Percentiles rank a stretch among this genome's conserved stretches.
These are phyloP conservation scores for Amphilophus citrinellus DNA, from an alignment of 2,113 vertebrate genomes.

Conservation along the genomic window DNA sequence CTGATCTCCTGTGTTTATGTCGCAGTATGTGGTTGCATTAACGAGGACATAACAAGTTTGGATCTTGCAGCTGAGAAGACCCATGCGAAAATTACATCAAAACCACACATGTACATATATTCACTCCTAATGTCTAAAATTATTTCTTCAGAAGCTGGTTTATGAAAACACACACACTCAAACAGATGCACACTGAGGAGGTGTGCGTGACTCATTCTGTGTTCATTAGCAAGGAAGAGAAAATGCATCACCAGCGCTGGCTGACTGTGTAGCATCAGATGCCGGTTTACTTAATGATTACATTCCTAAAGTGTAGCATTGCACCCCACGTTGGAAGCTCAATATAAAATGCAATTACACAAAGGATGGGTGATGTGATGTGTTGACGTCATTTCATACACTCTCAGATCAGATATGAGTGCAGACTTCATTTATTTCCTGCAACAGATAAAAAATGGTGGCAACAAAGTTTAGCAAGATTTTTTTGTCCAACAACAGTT, in stretches of 20 bases:
- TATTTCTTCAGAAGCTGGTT: not conserved
- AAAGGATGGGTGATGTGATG: not conserved
- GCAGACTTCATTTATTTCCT: not conserved
- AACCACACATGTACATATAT: not conserved
- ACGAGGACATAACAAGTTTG: conserved; percentile 8
- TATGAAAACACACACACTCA: conserved; percentile 9
- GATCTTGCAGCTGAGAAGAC: not conserved
- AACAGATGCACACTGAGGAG: not conserved
- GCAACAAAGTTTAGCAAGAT: not conserved
- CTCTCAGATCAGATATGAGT: not conserved
- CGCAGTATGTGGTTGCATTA: conserved; percentile 13
- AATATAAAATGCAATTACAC: not conserved
- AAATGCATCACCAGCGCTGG: not conserved
- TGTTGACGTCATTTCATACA: not conserved
- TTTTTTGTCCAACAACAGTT: not conserved
- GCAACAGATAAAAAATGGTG: not conserved
- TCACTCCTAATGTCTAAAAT: not conserved
- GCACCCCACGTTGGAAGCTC: not conserved
- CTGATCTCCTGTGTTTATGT: conserved; percentile 18
- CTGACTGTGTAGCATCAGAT: not conserved
- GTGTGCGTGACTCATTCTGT: conserved; percentile 10
- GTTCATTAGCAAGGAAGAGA: conserved; percentile 12
- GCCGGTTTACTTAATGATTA: not conserved
- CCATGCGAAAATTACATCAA: conserved; percentile 8
- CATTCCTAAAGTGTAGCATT: not conserved